A percentile compares a stretch with the other conserved stretches of the same genome.
Conservation (phyloP, 2,113 vertebrate genomes). For the Sphaerodactylus townsendi region DNA sequence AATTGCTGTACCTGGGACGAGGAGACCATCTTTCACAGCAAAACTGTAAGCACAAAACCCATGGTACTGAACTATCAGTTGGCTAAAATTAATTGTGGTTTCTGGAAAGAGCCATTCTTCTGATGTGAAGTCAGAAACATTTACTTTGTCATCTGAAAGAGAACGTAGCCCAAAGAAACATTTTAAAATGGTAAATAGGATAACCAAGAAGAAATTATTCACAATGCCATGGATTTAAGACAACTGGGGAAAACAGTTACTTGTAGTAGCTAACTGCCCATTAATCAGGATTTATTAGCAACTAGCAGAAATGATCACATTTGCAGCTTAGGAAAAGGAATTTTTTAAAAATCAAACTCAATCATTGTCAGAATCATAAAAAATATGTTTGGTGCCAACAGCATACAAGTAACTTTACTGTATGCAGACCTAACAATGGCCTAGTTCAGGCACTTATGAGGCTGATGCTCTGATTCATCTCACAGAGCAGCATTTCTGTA, state of each 20-base stretch:
- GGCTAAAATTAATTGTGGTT: conserved; percentile 71
- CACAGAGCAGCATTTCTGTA: neutral
- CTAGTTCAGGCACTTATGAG: too few species aligned
- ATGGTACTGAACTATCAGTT: conserved; percentile 83
- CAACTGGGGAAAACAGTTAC: too few species aligned
- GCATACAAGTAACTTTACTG: too few species aligned
- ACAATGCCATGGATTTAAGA: neutral
- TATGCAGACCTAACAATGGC: too few species aligned
- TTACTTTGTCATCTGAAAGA: conserved; percentile 77
- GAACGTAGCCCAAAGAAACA: neutral
- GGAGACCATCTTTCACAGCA: conserved; percentile 79
- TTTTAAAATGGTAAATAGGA: neutral
- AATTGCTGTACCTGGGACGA: conserved; percentile 83
- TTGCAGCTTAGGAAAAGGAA: too few species aligned
- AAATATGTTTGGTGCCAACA: too few species aligned
- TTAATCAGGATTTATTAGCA: too few species aligned
- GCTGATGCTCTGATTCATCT: neutral
- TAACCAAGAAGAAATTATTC: neutral
- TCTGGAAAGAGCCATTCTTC: conserved; percentile 90
- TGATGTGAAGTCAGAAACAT: conserved; percentile 68
- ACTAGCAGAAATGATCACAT: too few species aligned
- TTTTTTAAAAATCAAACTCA: too few species aligned
- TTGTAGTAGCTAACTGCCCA: too few species aligned
- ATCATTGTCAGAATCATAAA: too few species aligned
- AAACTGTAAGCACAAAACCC: conserved; percentile 86